These are phyloP conservation scores for Tenthredo scrophulariae DNA, from an alignment of 2,888 invertebrate species.

Conservation along the genomic window DNA sequence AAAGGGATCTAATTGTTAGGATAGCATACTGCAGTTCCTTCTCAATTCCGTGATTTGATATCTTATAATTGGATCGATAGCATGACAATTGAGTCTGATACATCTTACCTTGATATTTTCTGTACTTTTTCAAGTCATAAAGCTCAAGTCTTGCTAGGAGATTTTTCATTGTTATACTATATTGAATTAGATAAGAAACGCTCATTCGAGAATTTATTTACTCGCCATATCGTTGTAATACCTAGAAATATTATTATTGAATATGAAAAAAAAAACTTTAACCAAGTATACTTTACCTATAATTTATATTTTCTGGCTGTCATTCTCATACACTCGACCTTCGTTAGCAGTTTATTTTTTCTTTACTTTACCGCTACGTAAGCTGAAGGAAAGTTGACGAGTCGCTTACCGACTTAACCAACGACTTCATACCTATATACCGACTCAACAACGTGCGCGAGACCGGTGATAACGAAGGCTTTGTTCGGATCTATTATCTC, in stretches of 20 bases:
- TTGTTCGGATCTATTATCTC: conserved; percentile 52
- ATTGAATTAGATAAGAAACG: not conserved
- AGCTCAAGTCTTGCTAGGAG: not conserved
- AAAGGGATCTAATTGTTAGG: conserved; percentile 8
- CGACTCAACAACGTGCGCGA: conserved; percentile 40
- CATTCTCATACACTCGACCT: not conserved
- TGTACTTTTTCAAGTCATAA: not conserved
- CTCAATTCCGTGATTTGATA: conserved; percentile 8
- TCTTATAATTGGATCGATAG: conserved; percentile 43
- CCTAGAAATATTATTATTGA: not conserved
- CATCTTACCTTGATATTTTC: not conserved
- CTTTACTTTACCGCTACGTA: conserved; percentile 9
- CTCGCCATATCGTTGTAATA: not conserved
- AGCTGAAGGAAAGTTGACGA: conserved; percentile 38
- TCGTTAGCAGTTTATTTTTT: not conserved
- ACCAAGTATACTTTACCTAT: not conserved
- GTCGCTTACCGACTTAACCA: conserved; percentile 28
- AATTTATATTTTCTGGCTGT: not conserved
- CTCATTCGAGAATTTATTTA: not conserved
- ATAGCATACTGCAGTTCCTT: conserved; percentile 1
- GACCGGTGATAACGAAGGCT: conserved; percentile 51
- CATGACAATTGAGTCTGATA: conserved; percentile 16
- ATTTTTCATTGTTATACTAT: not conserved
- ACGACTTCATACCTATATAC: conserved; percentile 24
- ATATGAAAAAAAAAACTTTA: not conserved